These are phyloP conservation scores for Notolepis coatsorum DNA, from an alignment of 2,797 vertebrate species.

Conservation along the genomic window DNA sequence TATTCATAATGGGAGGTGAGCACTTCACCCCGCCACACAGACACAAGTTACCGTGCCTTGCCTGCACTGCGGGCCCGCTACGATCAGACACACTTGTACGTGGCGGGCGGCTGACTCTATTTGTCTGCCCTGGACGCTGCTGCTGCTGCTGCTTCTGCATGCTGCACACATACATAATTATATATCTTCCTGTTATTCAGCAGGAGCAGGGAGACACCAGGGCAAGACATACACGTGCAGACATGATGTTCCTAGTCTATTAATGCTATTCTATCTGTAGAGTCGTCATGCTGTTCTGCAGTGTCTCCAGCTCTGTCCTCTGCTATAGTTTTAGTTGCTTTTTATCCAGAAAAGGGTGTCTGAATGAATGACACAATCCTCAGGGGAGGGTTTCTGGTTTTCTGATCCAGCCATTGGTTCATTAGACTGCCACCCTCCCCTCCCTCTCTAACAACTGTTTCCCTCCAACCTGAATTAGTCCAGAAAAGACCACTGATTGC, in stretches of 20 bases:
- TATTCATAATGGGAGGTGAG: conserved; percentile 84
- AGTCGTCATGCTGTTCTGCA: no score
- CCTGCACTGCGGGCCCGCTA: conserved; percentile 76
- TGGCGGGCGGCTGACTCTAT: no score
- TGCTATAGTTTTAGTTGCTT: conserved; percentile 1
- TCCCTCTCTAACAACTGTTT: not conserved
- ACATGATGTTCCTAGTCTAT: not conserved
- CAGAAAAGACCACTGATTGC: conserved; percentile 38
- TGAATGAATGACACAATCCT: not conserved
- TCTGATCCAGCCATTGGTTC: not conserved
- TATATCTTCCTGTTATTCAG: not conserved
- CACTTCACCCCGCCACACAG: conserved; percentile 83
- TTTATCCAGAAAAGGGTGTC: not conserved
- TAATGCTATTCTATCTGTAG: no score
- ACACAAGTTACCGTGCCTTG: conserved; percentile 72
- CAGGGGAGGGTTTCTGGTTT: not conserved
- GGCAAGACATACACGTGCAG: not conserved
- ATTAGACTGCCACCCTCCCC: not conserved
- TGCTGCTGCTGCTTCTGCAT: not conserved
- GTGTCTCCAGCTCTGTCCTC: conserved; percentile 9
- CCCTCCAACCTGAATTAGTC: not conserved
- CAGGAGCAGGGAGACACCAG: not conserved
- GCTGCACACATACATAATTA: conserved; percentile 21
- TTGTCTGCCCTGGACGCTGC: no score
- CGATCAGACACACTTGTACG: conserved; percentile 24